Evolutionary conservation across 2,888 invertebrate species (phyloP).

Genomic region (Lepidonotus clava): DNA sequence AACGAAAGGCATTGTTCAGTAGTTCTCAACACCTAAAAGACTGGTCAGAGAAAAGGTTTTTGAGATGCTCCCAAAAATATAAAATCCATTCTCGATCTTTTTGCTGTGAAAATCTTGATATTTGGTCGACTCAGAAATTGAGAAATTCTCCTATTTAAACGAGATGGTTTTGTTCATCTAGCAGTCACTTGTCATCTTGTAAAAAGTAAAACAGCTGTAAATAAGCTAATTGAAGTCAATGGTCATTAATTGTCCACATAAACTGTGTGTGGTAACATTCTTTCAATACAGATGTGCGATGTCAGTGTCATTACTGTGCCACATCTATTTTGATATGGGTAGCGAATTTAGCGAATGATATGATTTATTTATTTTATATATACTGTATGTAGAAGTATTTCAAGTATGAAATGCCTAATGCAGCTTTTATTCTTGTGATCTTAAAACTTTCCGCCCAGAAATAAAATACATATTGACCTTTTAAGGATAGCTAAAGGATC

Average conservation of each 20-base stretch:
- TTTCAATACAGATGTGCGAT: neutral
- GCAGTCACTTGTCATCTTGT: neutral
- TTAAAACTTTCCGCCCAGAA: too few species aligned
- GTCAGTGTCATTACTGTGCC: neutral
- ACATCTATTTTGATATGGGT: too few species aligned
- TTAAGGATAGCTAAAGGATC: too few species aligned
- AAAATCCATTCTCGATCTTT: too few species aligned
- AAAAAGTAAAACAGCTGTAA: neutral
- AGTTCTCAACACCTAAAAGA: neutral
- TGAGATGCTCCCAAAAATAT: too few species aligned
- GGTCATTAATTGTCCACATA: neutral
- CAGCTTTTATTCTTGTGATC: too few species aligned
- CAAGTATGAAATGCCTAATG: too few species aligned
- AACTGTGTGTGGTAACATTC: neutral
- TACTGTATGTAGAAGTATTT: too few species aligned
- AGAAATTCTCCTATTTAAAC: neutral
- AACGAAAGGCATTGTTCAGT: neutral
- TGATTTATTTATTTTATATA: too few species aligned
- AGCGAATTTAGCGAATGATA: neutral
- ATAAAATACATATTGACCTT: too few species aligned
- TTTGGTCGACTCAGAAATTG: too few species aligned
- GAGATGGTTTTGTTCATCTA: neutral
- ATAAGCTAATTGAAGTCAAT: neutral
- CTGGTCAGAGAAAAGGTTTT: neutral
- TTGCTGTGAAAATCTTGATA: too few species aligned